These are phyloP conservation scores for Empis stercorea DNA, from an alignment of 2,888 invertebrate species.

Conservation along the genomic window DNA sequence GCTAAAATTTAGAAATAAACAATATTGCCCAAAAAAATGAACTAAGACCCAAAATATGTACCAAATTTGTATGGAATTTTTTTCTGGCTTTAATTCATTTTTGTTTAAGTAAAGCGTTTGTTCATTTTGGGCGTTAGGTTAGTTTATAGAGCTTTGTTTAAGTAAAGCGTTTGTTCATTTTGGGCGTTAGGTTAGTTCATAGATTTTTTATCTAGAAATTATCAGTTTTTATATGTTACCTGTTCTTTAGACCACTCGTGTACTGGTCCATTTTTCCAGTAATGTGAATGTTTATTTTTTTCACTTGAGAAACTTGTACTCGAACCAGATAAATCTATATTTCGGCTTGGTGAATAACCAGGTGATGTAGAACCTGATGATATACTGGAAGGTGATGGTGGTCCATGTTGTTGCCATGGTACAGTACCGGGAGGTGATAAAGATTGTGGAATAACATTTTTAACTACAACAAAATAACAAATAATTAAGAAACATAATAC, in stretches of 20 bases:
- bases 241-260: slow-evolving; percentile 68
- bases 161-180: too few relatives aligned
- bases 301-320: slow-evolving; percentile 50
- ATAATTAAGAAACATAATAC: neutral
- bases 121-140: too few relatives aligned
- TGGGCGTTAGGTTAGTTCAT: too few relatives aligned
- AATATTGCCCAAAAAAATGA: too few relatives aligned
- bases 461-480: slow-evolving; percentile 34
- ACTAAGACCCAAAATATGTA: too few relatives aligned
- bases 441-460: slow-evolving; percentile 51
- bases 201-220: too few relatives aligned
- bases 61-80: too few relatives aligned
- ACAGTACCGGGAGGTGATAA: slow-evolving; percentile 49
- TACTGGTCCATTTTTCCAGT: slow-evolving; percentile 57
- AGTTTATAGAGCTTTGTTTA: too few relatives aligned
- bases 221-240: slow-evolving; percentile 37
- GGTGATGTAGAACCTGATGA: slow-evolving; percentile 47
- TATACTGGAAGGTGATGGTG: slow-evolving; percentile 51
- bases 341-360: slow-evolving; percentile 40
- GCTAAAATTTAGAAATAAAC: too few relatives aligned
- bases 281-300: slow-evolving; percentile 46
- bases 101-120: too few relatives aligned
- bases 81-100: too few relatives aligned
- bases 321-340: slow-evolving; percentile 43
- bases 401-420: slow-evolving; percentile 47